Conservation (phyloP, 2,113 vertebrate genomes). For the Bungarus multicinctus region DNA sequence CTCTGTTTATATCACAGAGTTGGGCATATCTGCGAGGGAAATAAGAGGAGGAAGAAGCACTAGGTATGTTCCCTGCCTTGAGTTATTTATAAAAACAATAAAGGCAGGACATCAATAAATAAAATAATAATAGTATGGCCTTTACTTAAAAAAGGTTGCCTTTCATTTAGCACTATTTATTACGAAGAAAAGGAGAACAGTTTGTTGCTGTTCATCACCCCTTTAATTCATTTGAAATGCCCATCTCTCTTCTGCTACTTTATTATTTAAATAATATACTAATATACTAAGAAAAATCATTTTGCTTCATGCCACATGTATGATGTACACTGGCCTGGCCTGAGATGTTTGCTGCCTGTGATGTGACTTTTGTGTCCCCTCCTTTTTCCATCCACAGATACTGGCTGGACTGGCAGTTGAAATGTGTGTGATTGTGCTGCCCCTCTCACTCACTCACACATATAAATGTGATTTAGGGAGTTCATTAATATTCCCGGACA, state of each 20-base stretch:
- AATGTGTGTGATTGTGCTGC: not conserved
- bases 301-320: not conserved
- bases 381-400: not conserved
- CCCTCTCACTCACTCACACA: too few species aligned
- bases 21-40: not conserved
- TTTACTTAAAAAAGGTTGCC: not conserved
- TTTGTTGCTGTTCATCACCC: not conserved
- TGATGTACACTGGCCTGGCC: not conserved
- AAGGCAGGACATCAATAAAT: not conserved
- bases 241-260: not conserved
- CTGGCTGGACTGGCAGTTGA: not conserved
- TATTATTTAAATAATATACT: not conserved
- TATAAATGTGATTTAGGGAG: too few species aligned
- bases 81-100: not conserved
- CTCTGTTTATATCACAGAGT: slow-evolving; percentile 31
- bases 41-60: not conserved
- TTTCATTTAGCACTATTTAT: slow-evolving; percentile 28
- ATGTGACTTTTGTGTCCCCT: not conserved
- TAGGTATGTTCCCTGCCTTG: not conserved
- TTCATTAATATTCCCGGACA: too few species aligned
- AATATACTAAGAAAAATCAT: not conserved
- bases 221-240: not conserved
- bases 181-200: not conserved
- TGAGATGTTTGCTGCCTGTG: not conserved
- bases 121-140: not conserved